A percentile compares a stretch with the other conserved stretches of the same genome.
Conservation (phyloP, 1,140 invertebrate species). For the Cyclargus thomasi region DNA sequence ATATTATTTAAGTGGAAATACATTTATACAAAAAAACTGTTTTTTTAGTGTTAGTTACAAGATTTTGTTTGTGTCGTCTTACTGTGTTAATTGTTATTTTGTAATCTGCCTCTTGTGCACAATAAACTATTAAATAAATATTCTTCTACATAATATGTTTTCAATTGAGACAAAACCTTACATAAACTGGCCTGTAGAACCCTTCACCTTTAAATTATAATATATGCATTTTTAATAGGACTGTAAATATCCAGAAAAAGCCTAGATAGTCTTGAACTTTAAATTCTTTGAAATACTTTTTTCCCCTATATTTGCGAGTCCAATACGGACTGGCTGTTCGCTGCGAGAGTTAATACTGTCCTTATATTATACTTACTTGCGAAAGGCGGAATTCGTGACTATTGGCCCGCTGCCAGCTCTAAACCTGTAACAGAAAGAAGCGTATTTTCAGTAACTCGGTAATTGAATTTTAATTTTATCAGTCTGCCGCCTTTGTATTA, state of each 20-base stretch:
- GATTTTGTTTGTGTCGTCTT: no score
- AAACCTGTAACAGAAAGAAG: conserved; percentile 42
- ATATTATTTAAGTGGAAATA: no score
- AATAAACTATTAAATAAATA: no score
- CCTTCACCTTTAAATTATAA: neutral
- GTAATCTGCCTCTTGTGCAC: no score
- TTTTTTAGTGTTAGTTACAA: no score
- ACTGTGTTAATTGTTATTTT: no score
- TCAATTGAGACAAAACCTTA: neutral
- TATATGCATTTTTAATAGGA: neutral
- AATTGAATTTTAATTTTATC: conserved; percentile 37
- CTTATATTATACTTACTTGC: conserved; percentile 35
- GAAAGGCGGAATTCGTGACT: conserved; percentile 32
- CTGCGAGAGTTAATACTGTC: conserved; percentile 5
- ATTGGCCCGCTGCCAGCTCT: conserved; percentile 29
- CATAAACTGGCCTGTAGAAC: no score
- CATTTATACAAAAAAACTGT: no score
- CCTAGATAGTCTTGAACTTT: neutral
- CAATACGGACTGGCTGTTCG: neutral
- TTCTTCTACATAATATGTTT: no score
- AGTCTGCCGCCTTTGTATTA: conserved; percentile 21
- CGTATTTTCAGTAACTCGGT: conserved; percentile 26
- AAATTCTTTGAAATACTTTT: neutral
- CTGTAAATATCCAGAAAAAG: neutral
- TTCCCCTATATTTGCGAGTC: neutral